Evolutionary conservation across 2,888 invertebrate genomes (phyloP).

Genomic region (Trachelus troglodyta): DNA sequence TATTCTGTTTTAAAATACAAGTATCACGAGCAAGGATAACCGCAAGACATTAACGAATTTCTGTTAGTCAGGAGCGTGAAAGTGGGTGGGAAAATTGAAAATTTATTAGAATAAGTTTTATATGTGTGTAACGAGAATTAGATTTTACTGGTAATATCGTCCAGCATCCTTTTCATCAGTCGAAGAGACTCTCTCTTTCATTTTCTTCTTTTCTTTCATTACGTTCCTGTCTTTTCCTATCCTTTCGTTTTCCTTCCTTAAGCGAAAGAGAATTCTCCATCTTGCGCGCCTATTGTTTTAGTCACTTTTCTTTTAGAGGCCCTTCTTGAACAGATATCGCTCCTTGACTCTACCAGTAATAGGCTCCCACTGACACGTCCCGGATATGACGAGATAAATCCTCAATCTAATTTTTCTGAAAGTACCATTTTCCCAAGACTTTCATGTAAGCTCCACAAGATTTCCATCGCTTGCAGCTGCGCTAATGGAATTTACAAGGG

Average conservation of each 20-base stretch:
- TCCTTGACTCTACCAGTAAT: not conserved
- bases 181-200: not conserved
- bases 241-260: not conserved
- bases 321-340: not conserved
- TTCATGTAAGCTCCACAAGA: conserved; percentile 30
- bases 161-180: not conserved
- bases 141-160: not conserved
- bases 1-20: too few species aligned
- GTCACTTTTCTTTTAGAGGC: not conserved
- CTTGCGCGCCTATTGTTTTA: not conserved
- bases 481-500: conserved; percentile 13
- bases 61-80: too few species aligned
- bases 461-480: conserved; percentile 26
- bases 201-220: not conserved
- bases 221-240: not conserved
- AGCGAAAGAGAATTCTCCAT: not conserved
- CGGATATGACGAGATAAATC: conserved; percentile 21
- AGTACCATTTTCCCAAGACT: conserved; percentile 42
- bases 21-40: too few species aligned
- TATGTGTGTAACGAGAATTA: too few species aligned
- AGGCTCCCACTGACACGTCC: not conserved
- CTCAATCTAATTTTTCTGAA: conserved; percentile 32
- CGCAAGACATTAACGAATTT: too few species aligned
- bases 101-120: too few species aligned
- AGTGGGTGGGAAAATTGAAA: too few species aligned